These are phyloP conservation scores for Meriones unguiculatus DNA, from an alignment of 2,113 vertebrate species.

Conservation along the genomic window DNA sequence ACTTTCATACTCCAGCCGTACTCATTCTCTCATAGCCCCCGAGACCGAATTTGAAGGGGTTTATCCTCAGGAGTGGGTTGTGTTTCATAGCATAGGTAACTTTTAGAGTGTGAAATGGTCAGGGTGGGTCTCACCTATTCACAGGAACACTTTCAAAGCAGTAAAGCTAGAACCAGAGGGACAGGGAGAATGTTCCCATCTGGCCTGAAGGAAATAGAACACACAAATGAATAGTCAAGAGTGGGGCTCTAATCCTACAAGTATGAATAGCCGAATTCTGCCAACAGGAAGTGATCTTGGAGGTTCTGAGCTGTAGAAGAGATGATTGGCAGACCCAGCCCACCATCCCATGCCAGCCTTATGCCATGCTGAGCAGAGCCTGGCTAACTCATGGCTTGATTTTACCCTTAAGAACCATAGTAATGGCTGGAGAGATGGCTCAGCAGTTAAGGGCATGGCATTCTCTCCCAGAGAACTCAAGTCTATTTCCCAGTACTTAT, in stretches of 20 bases:
- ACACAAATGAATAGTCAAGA: background rate
- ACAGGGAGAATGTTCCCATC: rapidly evolving
- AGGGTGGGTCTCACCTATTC: background rate
- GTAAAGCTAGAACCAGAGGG: background rate
- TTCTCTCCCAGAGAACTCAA: background rate
- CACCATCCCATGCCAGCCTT: background rate
- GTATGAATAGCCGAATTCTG: background rate
- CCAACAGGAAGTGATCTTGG: background rate
- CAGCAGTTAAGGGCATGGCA: background rate
- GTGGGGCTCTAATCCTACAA: background rate
- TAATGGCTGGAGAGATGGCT: background rate
- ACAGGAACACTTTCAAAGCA: background rate
- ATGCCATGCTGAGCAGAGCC: background rate
- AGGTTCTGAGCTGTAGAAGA: background rate
- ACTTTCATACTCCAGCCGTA: background rate
- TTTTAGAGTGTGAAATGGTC: background rate
- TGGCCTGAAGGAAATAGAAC: background rate
- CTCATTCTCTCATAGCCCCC: background rate
- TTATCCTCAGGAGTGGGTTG: background rate
- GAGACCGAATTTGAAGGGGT: background rate
- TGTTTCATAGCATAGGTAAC: background rate
- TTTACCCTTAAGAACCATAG: background rate
- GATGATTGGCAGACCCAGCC: too few species aligned
- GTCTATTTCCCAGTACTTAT: background rate
- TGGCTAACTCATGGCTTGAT: rapidly evolving